Conservation (phyloP, 2,888 invertebrate species). For the Agrilus cyanescens region DNA sequence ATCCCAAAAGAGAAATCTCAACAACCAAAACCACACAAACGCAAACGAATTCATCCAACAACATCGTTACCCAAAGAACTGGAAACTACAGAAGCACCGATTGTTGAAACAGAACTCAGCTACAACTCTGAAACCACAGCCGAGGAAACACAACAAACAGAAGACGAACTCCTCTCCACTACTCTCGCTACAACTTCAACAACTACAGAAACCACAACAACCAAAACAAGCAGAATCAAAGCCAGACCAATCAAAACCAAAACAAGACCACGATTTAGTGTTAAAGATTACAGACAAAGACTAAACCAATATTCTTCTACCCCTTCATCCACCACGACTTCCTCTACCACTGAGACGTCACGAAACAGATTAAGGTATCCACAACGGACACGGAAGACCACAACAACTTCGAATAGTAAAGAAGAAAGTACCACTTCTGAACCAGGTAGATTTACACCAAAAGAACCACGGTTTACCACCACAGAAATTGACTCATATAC, state of each 20-base stretch:
- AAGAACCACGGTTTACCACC: conserved; percentile 27
- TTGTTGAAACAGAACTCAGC: no score
- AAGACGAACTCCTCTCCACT: no score
- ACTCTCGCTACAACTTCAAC: conserved; percentile 4
- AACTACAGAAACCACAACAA: conserved; percentile 4
- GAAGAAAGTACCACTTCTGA: conserved; percentile 33
- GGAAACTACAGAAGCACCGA: no score
- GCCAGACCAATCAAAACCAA: conserved; percentile 38
- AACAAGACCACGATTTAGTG: conserved; percentile 61
- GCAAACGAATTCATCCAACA: no score
- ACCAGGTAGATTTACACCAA: conserved; percentile 30
- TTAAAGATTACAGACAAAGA: conserved; percentile 62
- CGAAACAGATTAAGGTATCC: conserved; percentile 38
- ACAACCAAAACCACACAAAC: no score
- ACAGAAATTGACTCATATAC: conserved; percentile 9
- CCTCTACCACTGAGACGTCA: conserved; percentile 5
- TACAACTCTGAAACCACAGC: no score
- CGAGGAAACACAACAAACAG: no score
- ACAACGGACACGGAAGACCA: conserved; percentile 36
- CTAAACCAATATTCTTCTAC: conserved; percentile 44
- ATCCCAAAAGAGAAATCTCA: no score
- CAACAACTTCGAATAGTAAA: conserved; percentile 33
- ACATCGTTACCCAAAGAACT: no score
- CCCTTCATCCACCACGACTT: conserved; percentile 26
- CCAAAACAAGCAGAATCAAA: conserved; percentile 29